A percentile compares a stretch with the other conserved stretches of the same genome.
These are phyloP conservation scores for Panagrolaimus sp. DNA, from an alignment of 1,140 invertebrate genomes.

Conservation along the genomic window DNA sequence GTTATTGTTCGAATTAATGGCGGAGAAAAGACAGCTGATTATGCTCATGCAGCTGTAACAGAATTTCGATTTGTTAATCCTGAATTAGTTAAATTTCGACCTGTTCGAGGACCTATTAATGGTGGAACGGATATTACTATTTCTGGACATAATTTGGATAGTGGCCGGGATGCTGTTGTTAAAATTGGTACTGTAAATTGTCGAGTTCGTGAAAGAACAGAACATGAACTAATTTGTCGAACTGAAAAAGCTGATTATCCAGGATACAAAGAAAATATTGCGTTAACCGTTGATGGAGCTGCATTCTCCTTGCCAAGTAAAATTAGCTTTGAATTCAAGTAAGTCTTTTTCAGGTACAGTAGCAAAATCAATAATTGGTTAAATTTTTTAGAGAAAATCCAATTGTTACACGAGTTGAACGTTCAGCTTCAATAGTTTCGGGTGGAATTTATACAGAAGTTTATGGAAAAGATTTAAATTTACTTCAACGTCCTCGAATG, in stretches of 20 bases:
- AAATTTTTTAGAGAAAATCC: constrained; percentile 47
- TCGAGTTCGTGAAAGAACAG: constrained; percentile 64
- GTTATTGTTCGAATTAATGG: constrained; percentile 13
- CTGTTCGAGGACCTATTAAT: constrained; percentile 78
- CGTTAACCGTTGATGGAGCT: constrained; percentile 48
- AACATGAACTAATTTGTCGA: constrained; percentile 38
- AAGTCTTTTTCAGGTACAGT: not conserved
- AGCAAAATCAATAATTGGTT: constrained; percentile 17
- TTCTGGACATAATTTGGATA: constrained; percentile 82
- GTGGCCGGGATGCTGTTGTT: constrained; percentile 79
- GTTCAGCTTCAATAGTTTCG: constrained; percentile 36
- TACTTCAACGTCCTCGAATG: constrained; percentile 45
- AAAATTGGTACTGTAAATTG: constrained; percentile 81
- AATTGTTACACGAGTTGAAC: constrained; percentile 30
- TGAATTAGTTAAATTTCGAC: constrained; percentile 65
- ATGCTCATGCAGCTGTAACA: constrained; percentile 42
- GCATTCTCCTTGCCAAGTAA: constrained; percentile 40
- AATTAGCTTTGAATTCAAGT: not conserved
- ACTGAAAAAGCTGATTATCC: constrained; percentile 23
- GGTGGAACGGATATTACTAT: constrained; percentile 88
- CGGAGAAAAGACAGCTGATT: constrained; percentile 40
- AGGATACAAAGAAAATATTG: constrained; percentile 37
- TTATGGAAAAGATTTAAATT: constrained; percentile 35
- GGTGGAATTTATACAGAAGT: constrained; percentile 47
- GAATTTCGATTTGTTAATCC: constrained; percentile 52